Base-by-base conservation (phyloP, 2,113 vertebrate species). In the Anser brachyrhynchus region DNA sequence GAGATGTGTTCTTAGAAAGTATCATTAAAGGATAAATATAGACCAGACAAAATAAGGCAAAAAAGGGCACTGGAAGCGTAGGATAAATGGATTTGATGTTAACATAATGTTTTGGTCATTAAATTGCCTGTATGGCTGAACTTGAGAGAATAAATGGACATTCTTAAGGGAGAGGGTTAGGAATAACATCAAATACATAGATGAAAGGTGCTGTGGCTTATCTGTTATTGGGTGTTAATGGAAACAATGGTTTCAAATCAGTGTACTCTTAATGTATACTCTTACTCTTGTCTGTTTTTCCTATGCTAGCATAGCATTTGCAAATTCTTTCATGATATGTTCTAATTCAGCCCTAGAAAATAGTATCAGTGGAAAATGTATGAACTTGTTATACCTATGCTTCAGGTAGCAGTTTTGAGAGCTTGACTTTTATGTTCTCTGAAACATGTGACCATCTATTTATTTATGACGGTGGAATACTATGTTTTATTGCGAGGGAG, bases 161-260 rank as follows among this genome's bases (percentile, higher is more conserved):
- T 54, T 52, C 28, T 44, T 86, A 76, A 82, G n/a, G 8, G 25
- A 69, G 23, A 12, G 28, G 17, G 12, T 79, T 43, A 71, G 25
- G 31, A 43, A 61, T 57, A 43, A 46, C 41, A 25, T 3, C 13
- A 19, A 28, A 33, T 65, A 13, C 0, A 0, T 49, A 58, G 35
- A 23, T 14, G 17, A 46, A 74, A 81, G 23, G 39, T 84, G 43
- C 65, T 5, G 18, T 54, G 29, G 37, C 23, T 74, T 71, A 13
- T n/a, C 14, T 78, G 4, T 11, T 26, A 78, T 37, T 35, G 8
- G 4, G 9, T 92, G 43, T 76, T 65, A 14, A 10, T 55, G 64
- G 52, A 72, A 90, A n/a, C 3, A 2, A 8, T 85, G 37, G 6
- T 72, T 88, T 91, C 49, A 57, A 21, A 64, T 74, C 3, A 11